Base-by-base conservation (phyloP, 2,797 vertebrate species). In the Fratercula arctica region DNA sequence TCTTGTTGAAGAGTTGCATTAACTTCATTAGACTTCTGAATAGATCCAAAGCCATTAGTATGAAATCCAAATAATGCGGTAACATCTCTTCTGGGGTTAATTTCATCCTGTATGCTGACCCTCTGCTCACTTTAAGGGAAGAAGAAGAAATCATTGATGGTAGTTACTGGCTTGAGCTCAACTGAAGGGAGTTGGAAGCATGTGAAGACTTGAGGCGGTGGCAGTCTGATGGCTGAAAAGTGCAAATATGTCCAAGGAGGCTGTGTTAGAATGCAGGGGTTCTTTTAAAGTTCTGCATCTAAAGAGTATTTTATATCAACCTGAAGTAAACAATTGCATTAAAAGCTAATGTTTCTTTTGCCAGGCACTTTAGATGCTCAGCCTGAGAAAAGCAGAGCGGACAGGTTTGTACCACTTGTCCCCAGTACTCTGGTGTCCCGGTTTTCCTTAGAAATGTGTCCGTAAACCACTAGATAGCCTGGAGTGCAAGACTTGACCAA, bases 1-100 rank as follows among this genome's bases (percentile, higher is more conserved):
- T 79, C 85, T 93, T 74, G 33, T n/a, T 90, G 95, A 93, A 94
- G 79, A 91, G 78, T 81, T 93, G 74, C 76, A 59, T 95, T 95
- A 61, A 92, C 81, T 93, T 96, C 85, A 88, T 93, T 94, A 95
- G 90, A 83, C 93, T 94, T 93, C 86, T 93, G 78, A 95, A 91
- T 82, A 97, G 95, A 95, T 88, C 86, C 86, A 77, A 97, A 97
- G 90, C 93, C 79, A 89, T 97, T 93, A 91, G 69, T 86, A 63
- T 95, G 96, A 91, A 94, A 92, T 93, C 81, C 94, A 88, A 91
- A 89, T 95, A 94, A 94, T 33, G 72, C 4, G 14, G 78, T 77
- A 94, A 89, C 85, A 72, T 91, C 80, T 94, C 85, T 89, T 96
- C 67, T 15, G 63, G 89, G 88, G 54, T 97, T 96, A 73, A 91